Percentiles rank a stretch among this genome's conserved stretches.
phyloP scores from a whole-genome alignment of 2,113 vertebrate species.

The Xiphophorus maculatus region DNA sequence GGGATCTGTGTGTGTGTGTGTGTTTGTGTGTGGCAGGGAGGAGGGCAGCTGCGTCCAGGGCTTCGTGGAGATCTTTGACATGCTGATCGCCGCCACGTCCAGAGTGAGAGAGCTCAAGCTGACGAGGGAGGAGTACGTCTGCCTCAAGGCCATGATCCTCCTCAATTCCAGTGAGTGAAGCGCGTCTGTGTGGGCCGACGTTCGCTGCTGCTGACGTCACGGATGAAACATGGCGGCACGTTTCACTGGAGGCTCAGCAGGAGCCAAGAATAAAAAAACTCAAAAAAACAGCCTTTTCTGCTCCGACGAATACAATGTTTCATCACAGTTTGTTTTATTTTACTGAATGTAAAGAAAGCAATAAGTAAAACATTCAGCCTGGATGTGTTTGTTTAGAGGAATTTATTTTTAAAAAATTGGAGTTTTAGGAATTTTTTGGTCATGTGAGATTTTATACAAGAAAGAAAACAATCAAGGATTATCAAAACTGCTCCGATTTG shows the following conservation, averaged over 20 bases:
- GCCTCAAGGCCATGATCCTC: conserved; percentile 98
- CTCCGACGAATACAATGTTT: conserved; percentile 2
- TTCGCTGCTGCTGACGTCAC: neutral
- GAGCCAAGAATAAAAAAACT: neutral
- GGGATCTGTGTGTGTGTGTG: conserved; percentile 15
- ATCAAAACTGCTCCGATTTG: too few species aligned
- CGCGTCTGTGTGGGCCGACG: conserved; percentile 20
- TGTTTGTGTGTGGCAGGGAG: conserved; percentile 79
- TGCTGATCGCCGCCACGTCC: conserved; percentile 94
- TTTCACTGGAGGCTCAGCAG: conserved; percentile 16
- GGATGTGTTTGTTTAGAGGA: too few species aligned
- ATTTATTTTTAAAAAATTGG: too few species aligned
- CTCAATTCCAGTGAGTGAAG: conserved; percentile 96
- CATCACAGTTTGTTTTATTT: neutral
- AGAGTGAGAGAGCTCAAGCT: conserved; percentile 94
- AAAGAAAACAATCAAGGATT: too few species aligned
- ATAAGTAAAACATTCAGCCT: neutral
- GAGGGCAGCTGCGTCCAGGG: conserved; percentile 96
- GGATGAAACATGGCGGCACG: neutral
- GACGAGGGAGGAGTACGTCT: conserved; percentile 95
- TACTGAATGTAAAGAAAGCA: neutral
- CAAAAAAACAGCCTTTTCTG: neutral
- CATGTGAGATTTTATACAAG: too few species aligned
- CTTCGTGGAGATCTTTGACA: conserved; percentile 96
- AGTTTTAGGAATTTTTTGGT: too few species aligned